Evolutionary conservation across 2,888 invertebrate genomes (phyloP), one percentile per base, ranked within the genome.

Genomic region (Chrysina gloriosa): DNA sequence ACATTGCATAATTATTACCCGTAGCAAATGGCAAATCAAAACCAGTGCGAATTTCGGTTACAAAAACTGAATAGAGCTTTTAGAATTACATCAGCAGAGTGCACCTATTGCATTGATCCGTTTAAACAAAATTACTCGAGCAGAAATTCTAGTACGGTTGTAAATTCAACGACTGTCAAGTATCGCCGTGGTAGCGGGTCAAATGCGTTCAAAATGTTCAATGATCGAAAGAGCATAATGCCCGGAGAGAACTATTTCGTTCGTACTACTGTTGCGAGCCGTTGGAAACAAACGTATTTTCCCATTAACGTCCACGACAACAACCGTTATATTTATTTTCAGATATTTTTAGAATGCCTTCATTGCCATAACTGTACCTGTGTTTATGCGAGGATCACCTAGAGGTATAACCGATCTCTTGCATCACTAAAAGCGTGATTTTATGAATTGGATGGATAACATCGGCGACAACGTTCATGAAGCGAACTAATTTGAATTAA

Each of bases 301-400:
- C 23, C 21, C 25, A 34, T 56, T 56, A 56, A 36, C 56, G 23
- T 19, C 34, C 25, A 5, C 16, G 42, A 27, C 21, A 39, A 9
- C 3, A 14, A 58, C 58, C 58, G 58, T 58, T 58, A 58, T 39
- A 27, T 58, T 58, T 58, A 42, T 58, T 42, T 58, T 58, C 39
- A 25, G 6, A 16, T 23, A 58, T 58, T 58, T 58, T 27, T 58
- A 14, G 25, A 42, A 56, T 39, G 42, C 42, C 42, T 25, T 9
- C 29, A 31, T 58, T 25, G 14, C n/a, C 25, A 39, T 58, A 58
- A 58, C 58, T 58, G 58, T 58, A 58, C 25, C 11, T 7, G 4
- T 9, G 14, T 42, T 39, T 25, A 11, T 23, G 11, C 14, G 42
- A 27, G 42, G 21, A 42, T 58, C 42, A 58, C 42, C 25, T 39